phyloP scores from a whole-genome alignment of 1,140 invertebrate species.

The Odontomachus brunneus region DNA sequence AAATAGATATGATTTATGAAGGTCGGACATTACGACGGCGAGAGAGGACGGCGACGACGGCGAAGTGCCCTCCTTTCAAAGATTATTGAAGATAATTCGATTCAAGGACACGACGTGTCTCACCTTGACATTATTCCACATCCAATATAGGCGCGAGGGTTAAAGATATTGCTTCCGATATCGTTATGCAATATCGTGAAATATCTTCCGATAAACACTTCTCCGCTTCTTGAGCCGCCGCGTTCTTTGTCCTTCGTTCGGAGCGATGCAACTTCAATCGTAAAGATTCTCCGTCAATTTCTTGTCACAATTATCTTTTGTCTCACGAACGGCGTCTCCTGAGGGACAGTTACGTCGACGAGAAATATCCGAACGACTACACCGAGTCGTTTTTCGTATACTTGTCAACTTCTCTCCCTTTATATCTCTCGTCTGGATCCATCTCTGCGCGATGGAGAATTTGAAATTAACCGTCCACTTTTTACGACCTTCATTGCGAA shows the following conservation, averaged over 20 bases:
- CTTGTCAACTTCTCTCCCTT: not conserved
- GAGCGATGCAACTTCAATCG: no score
- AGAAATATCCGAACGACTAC: no score
- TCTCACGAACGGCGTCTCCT: no score
- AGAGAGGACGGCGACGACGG: slow-evolving; percentile 7
- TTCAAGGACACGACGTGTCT: slow-evolving; percentile 61
- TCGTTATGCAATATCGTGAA: slow-evolving; percentile 15
- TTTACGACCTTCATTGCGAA: not conserved
- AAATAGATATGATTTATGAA: slow-evolving; percentile 69
- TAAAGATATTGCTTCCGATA: slow-evolving; percentile 48
- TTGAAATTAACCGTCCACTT: not conserved
- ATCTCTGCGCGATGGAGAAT: not conserved
- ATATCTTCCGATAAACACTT: not conserved
- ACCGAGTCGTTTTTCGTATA: no score
- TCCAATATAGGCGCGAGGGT: slow-evolving; percentile 37
- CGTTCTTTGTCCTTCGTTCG: no score
- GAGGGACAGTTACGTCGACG: no score
- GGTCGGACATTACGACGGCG: slow-evolving; percentile 36
- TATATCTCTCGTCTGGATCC: not conserved
- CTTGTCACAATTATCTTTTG: no score
- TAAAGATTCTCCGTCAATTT: no score
- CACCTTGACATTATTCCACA: slow-evolving; percentile 61
- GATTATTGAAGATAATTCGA: slow-evolving; percentile 64
- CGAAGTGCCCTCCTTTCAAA: slow-evolving; percentile 63
- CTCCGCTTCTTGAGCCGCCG: no score